Percentiles rank a stretch among this genome's conserved stretches.
Conservation (phyloP, 2,797 vertebrate genomes). For the Enteromius mattozi region DNA sequence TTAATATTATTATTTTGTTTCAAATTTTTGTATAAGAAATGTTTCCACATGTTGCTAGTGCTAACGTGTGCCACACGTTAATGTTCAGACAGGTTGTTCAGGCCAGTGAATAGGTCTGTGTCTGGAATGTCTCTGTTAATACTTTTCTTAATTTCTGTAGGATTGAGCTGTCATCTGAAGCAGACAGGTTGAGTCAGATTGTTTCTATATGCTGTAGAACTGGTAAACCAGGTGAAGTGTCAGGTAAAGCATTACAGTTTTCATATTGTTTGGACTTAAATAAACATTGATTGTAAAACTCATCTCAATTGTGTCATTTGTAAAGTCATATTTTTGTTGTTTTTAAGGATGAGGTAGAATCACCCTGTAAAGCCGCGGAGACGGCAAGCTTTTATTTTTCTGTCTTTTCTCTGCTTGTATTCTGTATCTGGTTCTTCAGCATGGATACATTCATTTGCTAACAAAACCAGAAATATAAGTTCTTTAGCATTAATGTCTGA, state of each 20-base stretch:
- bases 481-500: not conserved
- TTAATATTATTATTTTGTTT: not conserved
- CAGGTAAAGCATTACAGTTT: not conserved
- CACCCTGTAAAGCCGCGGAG: too few relatives aligned
- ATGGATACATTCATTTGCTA: not conserved
- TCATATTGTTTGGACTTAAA: not conserved
- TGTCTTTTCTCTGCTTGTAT: not conserved
- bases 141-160: not conserved
- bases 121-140: not conserved
- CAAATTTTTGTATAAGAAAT: not conserved
- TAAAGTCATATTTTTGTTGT: too few relatives aligned
- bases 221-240: not conserved
- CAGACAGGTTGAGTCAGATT: not conserved
- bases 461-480: not conserved
- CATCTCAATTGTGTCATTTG: too few relatives aligned
- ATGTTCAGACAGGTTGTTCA: not conserved
- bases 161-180: not conserved
- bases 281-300: not conserved
- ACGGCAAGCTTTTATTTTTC: too few relatives aligned
- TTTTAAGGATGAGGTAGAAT: too few relatives aligned
- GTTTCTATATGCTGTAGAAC: not conserved
- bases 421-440: not conserved
- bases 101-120: not conserved
- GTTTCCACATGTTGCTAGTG: not conserved
- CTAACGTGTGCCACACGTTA: not conserved